Percentiles rank a stretch among this genome's conserved stretches.
Conservation (phyloP, 2,888 invertebrate genomes). For the Dynastes maya region DNA sequence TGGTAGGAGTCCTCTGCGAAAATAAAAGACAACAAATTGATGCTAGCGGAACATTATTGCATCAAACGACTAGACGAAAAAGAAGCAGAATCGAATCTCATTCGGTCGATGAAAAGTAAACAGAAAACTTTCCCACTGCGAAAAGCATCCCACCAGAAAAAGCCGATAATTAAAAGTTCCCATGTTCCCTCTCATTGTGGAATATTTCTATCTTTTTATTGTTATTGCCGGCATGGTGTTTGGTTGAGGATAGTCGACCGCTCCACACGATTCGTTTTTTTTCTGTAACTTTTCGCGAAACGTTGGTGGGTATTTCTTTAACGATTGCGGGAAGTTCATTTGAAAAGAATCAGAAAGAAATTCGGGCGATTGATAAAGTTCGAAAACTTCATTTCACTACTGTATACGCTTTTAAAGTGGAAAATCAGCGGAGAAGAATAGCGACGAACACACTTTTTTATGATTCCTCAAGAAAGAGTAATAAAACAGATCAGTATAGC, state of each 20-base stretch:
- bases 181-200: constrained; percentile 14
- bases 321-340: constrained; percentile 10
- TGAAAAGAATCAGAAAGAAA: not conserved
- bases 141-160: constrained; percentile 18
- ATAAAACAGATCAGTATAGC: no score
- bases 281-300: constrained; percentile 9
- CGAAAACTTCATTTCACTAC: constrained; percentile 1
- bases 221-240: constrained; percentile 26
- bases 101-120: not conserved
- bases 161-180: constrained; percentile 44
- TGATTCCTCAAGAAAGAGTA: no score
- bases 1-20: not conserved
- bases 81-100: not conserved
- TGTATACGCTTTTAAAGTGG: not conserved
- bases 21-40: not conserved
- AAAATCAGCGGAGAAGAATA: not conserved
- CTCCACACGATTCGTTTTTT: not conserved
- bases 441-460: no score
- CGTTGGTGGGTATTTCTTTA: constrained; percentile 7
- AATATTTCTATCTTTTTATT: constrained; percentile 33
- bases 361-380: constrained; percentile 24
- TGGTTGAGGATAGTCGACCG: constrained; percentile 22
- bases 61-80: constrained; percentile 3
- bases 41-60: not conserved
- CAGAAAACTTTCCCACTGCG: not conserved